Percentiles rank a stretch among this genome's conserved stretches.
Evolutionary conservation across 2,113 vertebrate species (phyloP).

Genomic region (Tinamus guttatus): DNA sequence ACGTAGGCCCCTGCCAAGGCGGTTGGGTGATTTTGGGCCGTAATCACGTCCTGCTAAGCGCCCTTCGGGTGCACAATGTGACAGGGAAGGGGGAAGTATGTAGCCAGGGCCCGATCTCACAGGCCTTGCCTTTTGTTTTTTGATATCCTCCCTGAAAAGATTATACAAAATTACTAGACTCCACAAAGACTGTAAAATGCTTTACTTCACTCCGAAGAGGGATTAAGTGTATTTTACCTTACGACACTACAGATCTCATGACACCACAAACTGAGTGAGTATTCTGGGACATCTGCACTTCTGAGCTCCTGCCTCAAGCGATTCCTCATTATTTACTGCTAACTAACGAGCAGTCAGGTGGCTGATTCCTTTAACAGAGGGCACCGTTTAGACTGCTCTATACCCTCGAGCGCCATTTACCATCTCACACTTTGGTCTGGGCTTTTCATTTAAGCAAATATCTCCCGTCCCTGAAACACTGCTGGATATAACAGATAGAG

Average conservation of each 20-base stretch:
- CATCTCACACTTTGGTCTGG: conserved; percentile 56
- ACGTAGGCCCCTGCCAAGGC: neutral
- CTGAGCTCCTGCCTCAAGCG: conserved; percentile 44
- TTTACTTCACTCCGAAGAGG: conserved; percentile 39
- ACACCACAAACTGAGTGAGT: conserved; percentile 59
- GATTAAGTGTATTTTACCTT: conserved; percentile 21
- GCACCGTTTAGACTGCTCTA: conserved; percentile 38
- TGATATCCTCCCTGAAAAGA: conserved; percentile 51
- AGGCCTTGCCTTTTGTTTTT: neutral
- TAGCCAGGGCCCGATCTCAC: neutral
- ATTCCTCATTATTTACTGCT: conserved; percentile 68
- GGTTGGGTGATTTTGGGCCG: neutral
- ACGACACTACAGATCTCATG: conserved; percentile 28
- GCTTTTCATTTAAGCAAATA: conserved; percentile 68
- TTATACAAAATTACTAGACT: conserved; percentile 49
- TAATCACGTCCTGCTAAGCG: neutral
- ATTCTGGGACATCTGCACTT: conserved; percentile 55
- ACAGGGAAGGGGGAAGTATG: neutral
- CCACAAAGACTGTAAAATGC: conserved; percentile 35
- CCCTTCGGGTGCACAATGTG: neutral
- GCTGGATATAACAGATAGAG: conserved; percentile 55
- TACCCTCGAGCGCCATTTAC: conserved; percentile 57
- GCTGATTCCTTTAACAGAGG: conserved; percentile 63
- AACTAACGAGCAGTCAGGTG: conserved; percentile 64
- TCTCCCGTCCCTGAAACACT: conserved; percentile 45